Conservation (phyloP, 2,888 invertebrate genomes). For the Campopleginae sp. region DNA sequence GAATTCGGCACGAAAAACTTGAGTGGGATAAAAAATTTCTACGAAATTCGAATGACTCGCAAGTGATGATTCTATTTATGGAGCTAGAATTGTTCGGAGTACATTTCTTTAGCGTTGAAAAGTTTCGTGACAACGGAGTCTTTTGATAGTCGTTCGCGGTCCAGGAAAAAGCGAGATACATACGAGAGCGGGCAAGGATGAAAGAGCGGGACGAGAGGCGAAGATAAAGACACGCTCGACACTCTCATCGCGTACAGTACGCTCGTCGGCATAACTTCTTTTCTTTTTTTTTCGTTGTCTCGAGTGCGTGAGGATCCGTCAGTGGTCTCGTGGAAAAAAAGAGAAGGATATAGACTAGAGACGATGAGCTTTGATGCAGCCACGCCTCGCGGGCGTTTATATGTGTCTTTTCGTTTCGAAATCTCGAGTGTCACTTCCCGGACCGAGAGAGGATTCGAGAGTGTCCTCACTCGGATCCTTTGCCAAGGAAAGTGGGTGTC, state of each 20-base stretch:
- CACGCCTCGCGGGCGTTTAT: slow-evolving; percentile 60
- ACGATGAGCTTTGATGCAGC: slow-evolving; percentile 55
- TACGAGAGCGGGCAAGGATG: slow-evolving; percentile 46
- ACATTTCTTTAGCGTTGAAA: slow-evolving; percentile 24
- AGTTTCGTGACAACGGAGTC: slow-evolving; percentile 49
- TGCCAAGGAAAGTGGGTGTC: slow-evolving; percentile 58
- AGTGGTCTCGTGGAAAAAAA: slow-evolving; percentile 39
- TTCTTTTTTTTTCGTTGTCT: slow-evolving; percentile 23
- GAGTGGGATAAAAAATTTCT: neutral
- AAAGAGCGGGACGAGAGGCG: slow-evolving; percentile 59
- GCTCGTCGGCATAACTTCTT: slow-evolving; percentile 36
- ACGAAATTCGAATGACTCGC: neutral
- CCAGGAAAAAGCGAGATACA: slow-evolving; percentile 36
- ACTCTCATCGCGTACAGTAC: slow-evolving; percentile 36
- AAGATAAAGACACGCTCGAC: slow-evolving; percentile 64
- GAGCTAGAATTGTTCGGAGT: neutral
- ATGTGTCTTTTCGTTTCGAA: slow-evolving; percentile 40
- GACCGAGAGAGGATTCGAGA: slow-evolving; percentile 49
- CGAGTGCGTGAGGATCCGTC: slow-evolving; percentile 49
- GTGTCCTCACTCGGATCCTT: slow-evolving; percentile 46
- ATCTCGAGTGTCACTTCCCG: slow-evolving; percentile 67
- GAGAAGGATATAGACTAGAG: slow-evolving; percentile 32
- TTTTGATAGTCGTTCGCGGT: slow-evolving; percentile 49
- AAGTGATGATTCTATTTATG: neutral
- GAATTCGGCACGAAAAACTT: neutral